Evolutionary conservation across 2,797 vertebrate species (phyloP).

Genomic region (Sebastes aleutianus): DNA sequence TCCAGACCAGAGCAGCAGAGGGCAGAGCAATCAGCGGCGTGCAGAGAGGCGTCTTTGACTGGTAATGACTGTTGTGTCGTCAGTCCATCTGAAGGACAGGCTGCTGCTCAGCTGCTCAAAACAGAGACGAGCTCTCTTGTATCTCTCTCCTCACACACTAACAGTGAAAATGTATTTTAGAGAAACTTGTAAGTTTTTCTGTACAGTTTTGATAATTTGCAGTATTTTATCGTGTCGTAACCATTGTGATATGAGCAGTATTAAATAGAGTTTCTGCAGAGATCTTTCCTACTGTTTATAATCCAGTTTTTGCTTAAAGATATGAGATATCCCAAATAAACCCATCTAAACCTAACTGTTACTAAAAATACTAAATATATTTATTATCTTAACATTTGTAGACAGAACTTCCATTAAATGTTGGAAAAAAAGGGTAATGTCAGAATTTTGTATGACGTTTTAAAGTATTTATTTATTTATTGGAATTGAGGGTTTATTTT

Average conservation of each 20-base stretch:
- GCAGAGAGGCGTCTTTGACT: constrained; percentile 47
- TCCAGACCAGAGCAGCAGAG: constrained; percentile 55
- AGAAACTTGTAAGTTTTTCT: constrained; percentile 94
- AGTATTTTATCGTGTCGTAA: constrained; percentile 97
- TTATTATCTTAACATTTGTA: constrained; percentile 86
- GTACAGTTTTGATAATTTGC: constrained; percentile 99
- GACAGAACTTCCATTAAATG: constrained; percentile 81
- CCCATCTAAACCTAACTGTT: constrained; percentile 77
- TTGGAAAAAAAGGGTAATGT: constrained; percentile 73
- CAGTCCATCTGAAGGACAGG: constrained; percentile 12
- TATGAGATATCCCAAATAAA: constrained; percentile 82
- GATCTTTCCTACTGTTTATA: constrained; percentile 98
- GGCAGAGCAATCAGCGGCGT: constrained; percentile 73
- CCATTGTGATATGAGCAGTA: constrained; percentile 94
- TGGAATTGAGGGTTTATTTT: constrained; percentile 78
- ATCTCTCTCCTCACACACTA: constrained; percentile 85
- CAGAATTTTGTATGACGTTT: constrained; percentile 83
- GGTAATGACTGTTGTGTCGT: constrained; percentile 44
- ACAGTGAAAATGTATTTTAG: constrained; percentile 97
- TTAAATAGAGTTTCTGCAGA: constrained; percentile 92
- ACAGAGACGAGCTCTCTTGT: constrained; percentile 41
- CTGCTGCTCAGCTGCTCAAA: constrained; percentile 44
- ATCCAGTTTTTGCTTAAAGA: constrained; percentile 85
- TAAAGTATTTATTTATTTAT: constrained; percentile 86
- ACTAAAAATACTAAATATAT: constrained; percentile 83